Base-by-base conservation (phyloP, 2,797 vertebrate species). In the Sibirionetta formosa region DNA sequence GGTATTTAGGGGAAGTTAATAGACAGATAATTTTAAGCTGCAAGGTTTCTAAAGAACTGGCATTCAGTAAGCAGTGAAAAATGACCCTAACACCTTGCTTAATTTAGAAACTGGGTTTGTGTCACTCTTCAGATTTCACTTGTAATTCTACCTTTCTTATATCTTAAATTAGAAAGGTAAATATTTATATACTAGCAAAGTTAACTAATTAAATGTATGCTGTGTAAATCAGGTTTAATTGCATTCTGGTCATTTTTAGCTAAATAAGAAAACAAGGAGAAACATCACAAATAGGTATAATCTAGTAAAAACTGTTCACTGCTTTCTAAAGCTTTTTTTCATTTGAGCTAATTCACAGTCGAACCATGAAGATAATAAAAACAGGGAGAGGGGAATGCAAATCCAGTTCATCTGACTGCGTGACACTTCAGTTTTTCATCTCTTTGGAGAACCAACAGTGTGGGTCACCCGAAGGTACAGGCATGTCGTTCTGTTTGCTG, bases 1-100 rank as follows among this genome's bases (percentile, higher is more conserved):
- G 0, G 73, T 86, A 90, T 92, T 91, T 90, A 93, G 73, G 66
- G 80, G 66, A 92, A 84, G 51, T 90, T 94, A 95, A 90, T 94
- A 85, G 82, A 83, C 84, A 77, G 36, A 95, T 91, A 7, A 76
- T 90, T 94, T 90, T 90, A 90, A 91, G 46, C 61, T 80, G 35
- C 0, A 1, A 76, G 51, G 64, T 80, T 87, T 94, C 65, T 86
- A 48, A 91, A 78, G 91, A 86, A 50, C 53, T 86, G 72, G 50
- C 76, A 36, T 83, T 93, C 77, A 83, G 26, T 82, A 70, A 64
- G 44, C 2, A 4, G 20, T 86, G 79, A 81, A 83, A 83, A 89
- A 79, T 91, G 10, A 84, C 84, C 69, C 48, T 61, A 75, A 36
- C 3, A 24, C 50, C 1, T 0, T 53, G 64, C 89, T 90, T 83